A percentile compares a stretch with the other conserved stretches of the same genome.
Conservation (phyloP, 2,888 invertebrate species). For the Oscheius sp. region DNA sequence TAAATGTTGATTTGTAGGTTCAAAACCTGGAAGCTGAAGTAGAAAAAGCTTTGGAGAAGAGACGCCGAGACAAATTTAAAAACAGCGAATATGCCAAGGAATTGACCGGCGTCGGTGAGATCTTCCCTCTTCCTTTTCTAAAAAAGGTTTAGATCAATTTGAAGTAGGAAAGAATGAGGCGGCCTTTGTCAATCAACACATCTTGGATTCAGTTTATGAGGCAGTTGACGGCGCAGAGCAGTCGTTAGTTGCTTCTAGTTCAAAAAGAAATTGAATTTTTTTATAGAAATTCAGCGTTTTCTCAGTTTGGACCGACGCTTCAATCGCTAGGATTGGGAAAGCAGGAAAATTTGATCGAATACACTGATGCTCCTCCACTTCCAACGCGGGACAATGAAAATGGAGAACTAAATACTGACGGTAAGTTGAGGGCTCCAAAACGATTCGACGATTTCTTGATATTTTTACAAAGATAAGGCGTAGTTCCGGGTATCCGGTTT, state of each 20-base stretch:
- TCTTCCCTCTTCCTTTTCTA: neutral
- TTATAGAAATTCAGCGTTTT: neutral
- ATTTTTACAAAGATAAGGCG: too few relatives aligned
- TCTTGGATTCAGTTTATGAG: slow-evolving; percentile 57
- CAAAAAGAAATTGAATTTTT: too few relatives aligned
- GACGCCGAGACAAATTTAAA: slow-evolving; percentile 59
- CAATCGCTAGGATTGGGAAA: slow-evolving; percentile 59
- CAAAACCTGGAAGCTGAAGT: slow-evolving; percentile 57
- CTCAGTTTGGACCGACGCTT: slow-evolving; percentile 56
- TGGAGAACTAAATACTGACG: slow-evolving; percentile 1
- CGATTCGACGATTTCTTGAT: too few relatives aligned
- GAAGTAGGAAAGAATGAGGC: slow-evolving; percentile 28
- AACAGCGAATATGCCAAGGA: slow-evolving; percentile 56
- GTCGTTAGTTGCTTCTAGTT: neutral
- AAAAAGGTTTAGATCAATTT: slow-evolving; percentile 15
- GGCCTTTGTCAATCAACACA: slow-evolving; percentile 43
- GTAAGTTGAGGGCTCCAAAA: too few relatives aligned
- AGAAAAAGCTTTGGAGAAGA: slow-evolving; percentile 63
- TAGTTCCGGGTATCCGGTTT: too few relatives aligned
- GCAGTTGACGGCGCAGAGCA: slow-evolving; percentile 17
- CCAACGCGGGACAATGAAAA: slow-evolving; percentile 11
- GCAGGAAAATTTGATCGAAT: neutral
- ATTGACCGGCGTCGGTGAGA: slow-evolving; percentile 46
- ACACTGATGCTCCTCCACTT: neutral
- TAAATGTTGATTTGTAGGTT: slow-evolving; percentile 38